These are phyloP conservation scores for Stenodema calcarata DNA, from an alignment of 2,888 invertebrate species.

Conservation along the genomic window DNA sequence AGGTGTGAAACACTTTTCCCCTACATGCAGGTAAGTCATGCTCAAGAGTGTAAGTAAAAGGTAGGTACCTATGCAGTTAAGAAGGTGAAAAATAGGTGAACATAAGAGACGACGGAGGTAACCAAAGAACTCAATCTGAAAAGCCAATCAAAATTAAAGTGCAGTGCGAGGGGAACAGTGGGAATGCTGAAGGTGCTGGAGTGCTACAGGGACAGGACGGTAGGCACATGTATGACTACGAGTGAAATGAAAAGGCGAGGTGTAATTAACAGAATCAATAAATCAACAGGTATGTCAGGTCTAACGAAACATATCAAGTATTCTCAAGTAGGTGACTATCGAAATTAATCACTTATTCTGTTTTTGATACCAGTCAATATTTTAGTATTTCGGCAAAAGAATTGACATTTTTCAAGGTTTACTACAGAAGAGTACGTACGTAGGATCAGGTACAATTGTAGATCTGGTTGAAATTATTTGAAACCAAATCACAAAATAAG, in stretches of 20 bases:
- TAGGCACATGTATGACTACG: not conserved
- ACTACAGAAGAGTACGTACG: too few species aligned
- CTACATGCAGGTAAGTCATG: not conserved
- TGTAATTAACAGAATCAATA: not conserved
- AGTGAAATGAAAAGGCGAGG: not conserved
- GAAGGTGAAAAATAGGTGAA: not conserved
- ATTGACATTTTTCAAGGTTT: too few species aligned
- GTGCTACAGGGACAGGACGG: not conserved
- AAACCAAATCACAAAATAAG: too few species aligned
- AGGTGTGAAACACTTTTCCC: not conserved
- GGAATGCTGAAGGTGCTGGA: not conserved
- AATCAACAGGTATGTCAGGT: not conserved
- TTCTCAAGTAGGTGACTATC: too few species aligned
- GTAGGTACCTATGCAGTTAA: not conserved
- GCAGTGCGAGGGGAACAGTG: conserved; percentile 15
- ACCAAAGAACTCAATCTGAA: not conserved
- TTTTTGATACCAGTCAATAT: too few species aligned
- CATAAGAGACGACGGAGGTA: conserved; percentile 1
- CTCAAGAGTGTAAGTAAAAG: not conserved
- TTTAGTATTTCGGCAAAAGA: too few species aligned
- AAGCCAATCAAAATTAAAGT: conserved; percentile 2
- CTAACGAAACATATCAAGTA: too few species aligned
- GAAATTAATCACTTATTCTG: too few species aligned
- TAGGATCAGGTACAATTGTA: too few species aligned
- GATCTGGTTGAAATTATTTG: too few species aligned